Evolutionary conservation across 2,888 invertebrate species (phyloP).

Genomic region (Poecilobothrus nobilitatus): DNA sequence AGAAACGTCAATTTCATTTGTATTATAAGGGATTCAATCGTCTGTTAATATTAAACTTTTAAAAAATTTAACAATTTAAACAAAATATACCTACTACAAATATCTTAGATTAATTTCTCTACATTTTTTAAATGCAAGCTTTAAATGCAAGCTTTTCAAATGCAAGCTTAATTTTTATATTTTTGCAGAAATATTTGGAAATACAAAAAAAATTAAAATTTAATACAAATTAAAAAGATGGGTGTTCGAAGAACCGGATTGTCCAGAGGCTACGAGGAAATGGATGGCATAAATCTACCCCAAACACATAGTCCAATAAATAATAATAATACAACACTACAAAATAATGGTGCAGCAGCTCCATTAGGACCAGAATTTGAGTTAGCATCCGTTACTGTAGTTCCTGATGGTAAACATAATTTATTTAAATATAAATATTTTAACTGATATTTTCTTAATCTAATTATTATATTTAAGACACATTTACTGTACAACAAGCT

Average conservation of each 20-base stretch:
- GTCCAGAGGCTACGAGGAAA: constrained; percentile 29
- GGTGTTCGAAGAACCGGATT: constrained; percentile 26
- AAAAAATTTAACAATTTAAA: too few species aligned
- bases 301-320: constrained; percentile 15
- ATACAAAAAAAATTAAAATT: too few species aligned
- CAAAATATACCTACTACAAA: too few species aligned
- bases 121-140: too few species aligned
- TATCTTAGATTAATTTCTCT: too few species aligned
- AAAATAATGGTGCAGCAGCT: constrained; percentile 22
- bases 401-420: constrained; percentile 52
- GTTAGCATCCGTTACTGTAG: constrained; percentile 57
- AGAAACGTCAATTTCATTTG: too few species aligned
- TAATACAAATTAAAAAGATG: constrained; percentile 20
- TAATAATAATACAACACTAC: constrained; percentile 5
- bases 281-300: constrained; percentile 27
- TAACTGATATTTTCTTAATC: not conserved
- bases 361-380: constrained; percentile 48
- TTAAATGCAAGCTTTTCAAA: too few species aligned
- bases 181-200: not conserved
- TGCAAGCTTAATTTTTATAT: too few species aligned
- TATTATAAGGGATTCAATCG: too few species aligned
- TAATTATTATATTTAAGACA: constrained; percentile 54
- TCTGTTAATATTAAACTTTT: too few species aligned
- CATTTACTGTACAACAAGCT: constrained; percentile 78
- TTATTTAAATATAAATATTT: constrained; percentile 9